A percentile compares a stretch with the other conserved stretches of the same genome.
Evolutionary conservation across 2,888 invertebrate species (phyloP).

Genomic region (Gastracanthus pulcherrimus): DNA sequence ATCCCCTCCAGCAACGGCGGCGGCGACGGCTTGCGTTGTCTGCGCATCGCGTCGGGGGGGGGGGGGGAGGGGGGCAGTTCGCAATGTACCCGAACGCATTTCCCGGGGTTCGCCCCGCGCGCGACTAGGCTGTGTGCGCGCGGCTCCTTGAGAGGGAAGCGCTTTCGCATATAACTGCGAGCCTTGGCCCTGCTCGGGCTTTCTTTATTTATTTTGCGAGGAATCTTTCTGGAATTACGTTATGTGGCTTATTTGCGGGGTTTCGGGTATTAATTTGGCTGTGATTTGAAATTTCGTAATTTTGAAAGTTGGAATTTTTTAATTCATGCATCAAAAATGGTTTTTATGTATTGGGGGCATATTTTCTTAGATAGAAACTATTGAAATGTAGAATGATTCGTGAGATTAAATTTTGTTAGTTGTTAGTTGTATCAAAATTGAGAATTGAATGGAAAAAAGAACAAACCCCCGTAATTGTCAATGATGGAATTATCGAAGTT

Average conservation of each 20-base stretch:
- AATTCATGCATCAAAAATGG: too few relatives aligned
- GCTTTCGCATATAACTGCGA: constrained; percentile 47
- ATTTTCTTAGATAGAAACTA: background rate
- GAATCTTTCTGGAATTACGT: too few relatives aligned
- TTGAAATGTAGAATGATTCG: background rate
- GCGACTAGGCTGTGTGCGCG: too few relatives aligned
- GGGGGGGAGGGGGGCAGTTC: constrained; percentile 72
- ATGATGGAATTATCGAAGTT: too few relatives aligned
- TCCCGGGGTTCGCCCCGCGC: constrained; percentile 72
- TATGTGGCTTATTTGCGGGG: background rate
- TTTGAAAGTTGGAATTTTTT: too few relatives aligned
- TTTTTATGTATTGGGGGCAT: too few relatives aligned
- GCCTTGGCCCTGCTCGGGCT: constrained; percentile 9
- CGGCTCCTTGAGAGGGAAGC: background rate
- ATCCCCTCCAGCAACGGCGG: constrained; percentile 72
- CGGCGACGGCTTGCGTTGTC: constrained; percentile 32
- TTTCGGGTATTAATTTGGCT: background rate
- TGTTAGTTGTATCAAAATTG: too few relatives aligned
- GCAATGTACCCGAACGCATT: constrained; percentile 74
- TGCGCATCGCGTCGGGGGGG: constrained; percentile 61
- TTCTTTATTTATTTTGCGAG: background rate
- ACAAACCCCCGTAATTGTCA: too few relatives aligned
- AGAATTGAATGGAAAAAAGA: background rate
- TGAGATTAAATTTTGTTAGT: too few relatives aligned
- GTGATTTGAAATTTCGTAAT: background rate